Conservation (phyloP, 2,113 vertebrate genomes). For the Limanda limanda region DNA sequence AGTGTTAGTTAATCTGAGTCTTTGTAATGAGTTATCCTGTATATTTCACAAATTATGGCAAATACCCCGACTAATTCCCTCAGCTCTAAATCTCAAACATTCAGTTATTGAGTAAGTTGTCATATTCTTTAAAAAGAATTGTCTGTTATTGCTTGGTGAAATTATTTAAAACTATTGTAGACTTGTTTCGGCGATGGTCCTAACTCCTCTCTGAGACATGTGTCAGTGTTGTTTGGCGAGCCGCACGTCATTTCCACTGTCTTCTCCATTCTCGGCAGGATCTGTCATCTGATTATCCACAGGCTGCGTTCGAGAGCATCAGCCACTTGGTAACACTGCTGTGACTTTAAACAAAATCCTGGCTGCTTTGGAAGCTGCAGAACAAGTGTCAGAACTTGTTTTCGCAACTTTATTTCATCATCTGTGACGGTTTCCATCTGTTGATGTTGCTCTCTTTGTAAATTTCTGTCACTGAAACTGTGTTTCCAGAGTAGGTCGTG, state of each 20-base stretch:
- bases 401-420: slow-evolving; percentile 9
- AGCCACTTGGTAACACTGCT: not conserved
- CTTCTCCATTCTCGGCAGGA: not conserved
- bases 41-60: not conserved
- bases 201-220: not conserved
- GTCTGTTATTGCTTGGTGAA: not conserved
- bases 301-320: slow-evolving; percentile 15
- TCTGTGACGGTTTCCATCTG: slow-evolving; percentile 21
- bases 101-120: not conserved
- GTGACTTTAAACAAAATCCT: slow-evolving; percentile 20
- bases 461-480: not conserved
- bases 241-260: not conserved
- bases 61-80: not conserved
- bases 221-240: not conserved
- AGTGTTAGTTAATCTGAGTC: not conserved
- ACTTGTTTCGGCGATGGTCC: not conserved
- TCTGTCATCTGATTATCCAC: not conserved
- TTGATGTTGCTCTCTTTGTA: not conserved
- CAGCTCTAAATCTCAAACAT: not conserved
- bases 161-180: not conserved
- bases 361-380: not conserved
- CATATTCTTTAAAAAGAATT: too few relatives aligned
- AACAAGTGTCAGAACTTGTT: slow-evolving; percentile 7
- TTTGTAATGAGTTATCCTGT: not conserved
- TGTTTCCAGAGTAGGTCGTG: slow-evolving; percentile 2